Evolutionary conservation across 2,888 invertebrate species (phyloP).

Genomic region (Machimus atricapillus): DNA sequence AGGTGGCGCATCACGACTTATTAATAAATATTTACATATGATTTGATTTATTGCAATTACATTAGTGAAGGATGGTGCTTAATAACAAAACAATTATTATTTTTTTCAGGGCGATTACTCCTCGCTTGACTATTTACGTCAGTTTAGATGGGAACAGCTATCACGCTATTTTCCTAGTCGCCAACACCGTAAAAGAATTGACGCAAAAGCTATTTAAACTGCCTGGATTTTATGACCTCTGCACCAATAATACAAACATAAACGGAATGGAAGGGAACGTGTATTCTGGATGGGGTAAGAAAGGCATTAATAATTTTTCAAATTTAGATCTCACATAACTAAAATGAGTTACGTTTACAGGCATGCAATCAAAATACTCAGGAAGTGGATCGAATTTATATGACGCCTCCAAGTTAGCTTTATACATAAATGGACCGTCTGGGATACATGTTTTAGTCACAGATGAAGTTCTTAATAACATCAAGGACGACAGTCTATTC

Average conservation of each 20-base stretch:
- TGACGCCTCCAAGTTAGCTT: slow-evolving; percentile 66
- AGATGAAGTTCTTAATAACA: slow-evolving; percentile 83
- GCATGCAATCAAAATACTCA: slow-evolving; percentile 61
- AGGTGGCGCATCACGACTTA: background rate
- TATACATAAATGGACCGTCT: slow-evolving; percentile 82
- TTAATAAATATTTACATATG: background rate
- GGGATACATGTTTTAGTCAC: slow-evolving; percentile 84
- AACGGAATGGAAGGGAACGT: slow-evolving; percentile 50
- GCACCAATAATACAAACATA: slow-evolving; percentile 55
- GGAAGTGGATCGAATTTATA: slow-evolving; percentile 63
- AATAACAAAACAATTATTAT: background rate
- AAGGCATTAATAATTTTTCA: background rate
- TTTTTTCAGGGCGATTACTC: slow-evolving; percentile 69
- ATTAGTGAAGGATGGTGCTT: background rate
- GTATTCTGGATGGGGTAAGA: slow-evolving; percentile 50
- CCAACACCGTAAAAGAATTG: slow-evolving; percentile 72
- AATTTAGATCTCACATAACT: background rate
- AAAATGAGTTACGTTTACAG: slow-evolving; percentile 15
- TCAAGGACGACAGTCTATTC: slow-evolving; percentile 80
- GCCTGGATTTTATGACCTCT: slow-evolving; percentile 63
- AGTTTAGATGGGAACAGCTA: slow-evolving; percentile 74
- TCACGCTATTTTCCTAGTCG: slow-evolving; percentile 82
- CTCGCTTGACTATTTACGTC: slow-evolving; percentile 84
- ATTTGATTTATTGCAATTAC: background rate
- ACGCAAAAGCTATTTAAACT: slow-evolving; percentile 70